Evolutionary conservation across 2,888 invertebrate species (phyloP).

Genomic region (Eugnorisma glareosa): DNA sequence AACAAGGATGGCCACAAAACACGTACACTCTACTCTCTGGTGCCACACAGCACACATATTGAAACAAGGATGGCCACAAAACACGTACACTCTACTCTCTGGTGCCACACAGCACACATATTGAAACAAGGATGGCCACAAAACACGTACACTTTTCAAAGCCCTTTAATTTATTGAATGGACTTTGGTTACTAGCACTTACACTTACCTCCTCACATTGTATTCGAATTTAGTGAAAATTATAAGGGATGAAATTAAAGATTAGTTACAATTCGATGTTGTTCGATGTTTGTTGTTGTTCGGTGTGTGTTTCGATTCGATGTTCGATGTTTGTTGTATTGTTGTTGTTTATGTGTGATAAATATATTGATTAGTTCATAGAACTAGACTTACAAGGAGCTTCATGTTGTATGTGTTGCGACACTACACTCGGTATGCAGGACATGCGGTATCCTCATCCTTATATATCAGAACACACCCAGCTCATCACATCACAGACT

Average conservation of each 20-base stretch:
- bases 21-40: too few relatives aligned
- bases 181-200: not conserved
- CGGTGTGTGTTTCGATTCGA: too few relatives aligned
- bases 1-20: too few relatives aligned
- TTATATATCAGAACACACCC: conserved; percentile 74
- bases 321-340: too few relatives aligned
- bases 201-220: not conserved
- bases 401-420: conserved; percentile 74
- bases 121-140: too few relatives aligned
- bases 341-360: too few relatives aligned
- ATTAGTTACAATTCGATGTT: not conserved
- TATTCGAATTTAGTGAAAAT: not conserved
- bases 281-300: too few relatives aligned
- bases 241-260: not conserved
- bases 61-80: too few relatives aligned
- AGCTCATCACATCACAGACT: conserved; percentile 55
- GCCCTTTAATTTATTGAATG: not conserved
- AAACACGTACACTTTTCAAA: not conserved
- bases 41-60: too few relatives aligned
- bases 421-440: conserved; percentile 65
- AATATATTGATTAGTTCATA: not conserved
- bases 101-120: too few relatives aligned
- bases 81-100: too few relatives aligned
- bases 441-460: conserved; percentile 61
- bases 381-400: conserved; percentile 76